Evolutionary conservation across 2,797 vertebrate species (phyloP), one percentile per base, ranked within the genome.

Genomic region (Apogon talboti): DNA sequence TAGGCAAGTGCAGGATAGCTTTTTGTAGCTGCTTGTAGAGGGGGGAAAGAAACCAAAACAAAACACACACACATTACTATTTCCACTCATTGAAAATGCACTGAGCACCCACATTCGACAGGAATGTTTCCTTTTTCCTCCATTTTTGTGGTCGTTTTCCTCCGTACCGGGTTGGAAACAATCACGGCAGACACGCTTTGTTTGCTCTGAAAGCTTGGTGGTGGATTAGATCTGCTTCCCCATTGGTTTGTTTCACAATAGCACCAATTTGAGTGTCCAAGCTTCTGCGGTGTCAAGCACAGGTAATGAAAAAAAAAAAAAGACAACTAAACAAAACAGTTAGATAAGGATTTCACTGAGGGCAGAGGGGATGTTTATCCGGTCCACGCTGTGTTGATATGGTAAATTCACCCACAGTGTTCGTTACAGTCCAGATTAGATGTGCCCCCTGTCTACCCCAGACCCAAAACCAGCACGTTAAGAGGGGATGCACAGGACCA

Each of bases 1-100:
- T 77, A 87, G 89, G 87, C 82, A 78, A 88, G 86, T 92, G 89
- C 90, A 89, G 84, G 88, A 76, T 85, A 72, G 89, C 88, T 92
- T 80, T 81, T 83, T 62, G 76, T 86, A 92, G 92, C 92, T 93
- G 91, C 88, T 89, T 87, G 76, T 87, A 4, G 44, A 84, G 62
- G 68, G 62, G 68, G 69, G 64, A 53, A 49, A 50, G 56, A 71
- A 67, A 79, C 38, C 47, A 56, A 79, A 83, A 63, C 28, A 11
- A 71, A 79, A 78, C 35, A 71, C 41, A 61, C 49, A 81, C 33
- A 73, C 55, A 33, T 72, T 72, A 81, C 76, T 66, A 80, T 85
- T 78, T 76, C 48, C 68, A 76, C 76, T 75, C 69, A 66, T 63
- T 70, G 65, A 77, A 85, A 89, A 86, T 41, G 75, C 76, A 87